phyloP scores from a whole-genome alignment of 2,797 vertebrate genomes.

The Lepilemur septentrionalis region DNA sequence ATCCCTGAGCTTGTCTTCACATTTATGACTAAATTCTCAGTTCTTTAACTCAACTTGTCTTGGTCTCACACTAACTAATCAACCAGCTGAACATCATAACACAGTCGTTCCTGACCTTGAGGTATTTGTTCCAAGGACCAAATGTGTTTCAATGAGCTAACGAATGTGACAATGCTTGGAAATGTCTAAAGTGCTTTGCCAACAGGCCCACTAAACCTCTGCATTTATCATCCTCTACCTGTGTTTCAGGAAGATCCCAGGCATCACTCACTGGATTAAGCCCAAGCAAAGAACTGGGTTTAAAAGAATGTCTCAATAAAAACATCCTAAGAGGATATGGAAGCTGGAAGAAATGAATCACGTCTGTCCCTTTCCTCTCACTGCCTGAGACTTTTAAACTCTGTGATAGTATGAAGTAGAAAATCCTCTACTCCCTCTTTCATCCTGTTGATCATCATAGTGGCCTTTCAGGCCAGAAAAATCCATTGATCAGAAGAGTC shows the following conservation, averaged over 20 bases:
- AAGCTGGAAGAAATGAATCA: background rate
- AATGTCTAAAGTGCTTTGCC: background rate
- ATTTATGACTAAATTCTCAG: background rate
- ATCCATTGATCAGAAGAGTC: background rate
- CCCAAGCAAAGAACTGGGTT: background rate
- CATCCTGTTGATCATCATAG: background rate
- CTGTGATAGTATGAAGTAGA: background rate
- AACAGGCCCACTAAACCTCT: background rate
- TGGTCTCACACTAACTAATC: background rate
- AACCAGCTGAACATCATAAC: background rate
- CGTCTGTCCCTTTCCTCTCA: background rate
- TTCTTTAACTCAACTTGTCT: background rate
- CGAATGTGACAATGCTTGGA: background rate
- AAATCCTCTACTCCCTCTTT: constrained; percentile 18
- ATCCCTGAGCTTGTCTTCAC: background rate
- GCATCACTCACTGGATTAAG: background rate
- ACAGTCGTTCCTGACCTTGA: background rate
- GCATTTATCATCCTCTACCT: background rate
- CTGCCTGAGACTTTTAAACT: constrained; percentile 27
- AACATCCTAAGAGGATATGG: background rate
- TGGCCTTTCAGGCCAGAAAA: background rate
- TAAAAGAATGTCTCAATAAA: background rate
- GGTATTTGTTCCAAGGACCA: background rate
- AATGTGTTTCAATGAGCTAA: background rate
- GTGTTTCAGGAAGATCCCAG: background rate